phyloP scores from a whole-genome alignment of 2,797 vertebrate species.

The Arctocebus calabarensis region DNA sequence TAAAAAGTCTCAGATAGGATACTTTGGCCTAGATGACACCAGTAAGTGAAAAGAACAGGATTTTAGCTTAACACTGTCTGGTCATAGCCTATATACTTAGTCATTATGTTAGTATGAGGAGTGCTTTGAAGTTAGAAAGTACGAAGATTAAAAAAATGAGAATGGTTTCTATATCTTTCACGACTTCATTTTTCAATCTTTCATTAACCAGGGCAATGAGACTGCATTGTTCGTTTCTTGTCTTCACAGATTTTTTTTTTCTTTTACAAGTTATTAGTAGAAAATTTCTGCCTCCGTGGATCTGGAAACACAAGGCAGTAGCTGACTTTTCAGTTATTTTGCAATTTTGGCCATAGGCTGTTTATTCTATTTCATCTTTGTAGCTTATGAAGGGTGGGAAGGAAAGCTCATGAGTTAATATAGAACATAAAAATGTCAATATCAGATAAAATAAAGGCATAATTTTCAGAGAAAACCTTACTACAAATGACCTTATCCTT shows the following conservation, averaged over 20 bases:
- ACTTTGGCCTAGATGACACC: neutral
- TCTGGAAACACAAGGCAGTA: constrained; percentile 25
- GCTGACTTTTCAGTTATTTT: constrained; percentile 66
- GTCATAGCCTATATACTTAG: constrained; percentile 31
- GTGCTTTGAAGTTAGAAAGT: constrained; percentile 54
- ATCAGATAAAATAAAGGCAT: constrained; percentile 49
- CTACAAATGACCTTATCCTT: constrained; percentile 36
- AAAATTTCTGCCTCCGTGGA: constrained; percentile 30
- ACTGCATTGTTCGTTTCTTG: constrained; percentile 15
- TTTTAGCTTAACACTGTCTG: neutral
- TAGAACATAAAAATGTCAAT: constrained; percentile 57
- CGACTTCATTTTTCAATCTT: constrained; percentile 38
- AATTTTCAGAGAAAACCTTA: constrained; percentile 67
- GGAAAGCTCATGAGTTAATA: constrained; percentile 49
- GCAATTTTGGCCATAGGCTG: constrained; percentile 64
- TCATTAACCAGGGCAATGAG: constrained; percentile 35
- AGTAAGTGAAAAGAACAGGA: neutral
- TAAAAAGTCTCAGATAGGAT: neutral
- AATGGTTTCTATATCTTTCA: constrained; percentile 19
- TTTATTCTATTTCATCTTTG: constrained; percentile 67
- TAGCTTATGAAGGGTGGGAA: constrained; percentile 30
- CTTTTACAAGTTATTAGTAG: constrained; percentile 5
- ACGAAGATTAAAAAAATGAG: constrained; percentile 57
- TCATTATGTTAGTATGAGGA: neutral
- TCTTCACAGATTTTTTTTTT: constrained; percentile 53